Evolutionary conservation across 2,888 invertebrate genomes (phyloP), one percentile per base, ranked within the genome.

Genomic region (Pristionchus fissidentatus): DNA sequence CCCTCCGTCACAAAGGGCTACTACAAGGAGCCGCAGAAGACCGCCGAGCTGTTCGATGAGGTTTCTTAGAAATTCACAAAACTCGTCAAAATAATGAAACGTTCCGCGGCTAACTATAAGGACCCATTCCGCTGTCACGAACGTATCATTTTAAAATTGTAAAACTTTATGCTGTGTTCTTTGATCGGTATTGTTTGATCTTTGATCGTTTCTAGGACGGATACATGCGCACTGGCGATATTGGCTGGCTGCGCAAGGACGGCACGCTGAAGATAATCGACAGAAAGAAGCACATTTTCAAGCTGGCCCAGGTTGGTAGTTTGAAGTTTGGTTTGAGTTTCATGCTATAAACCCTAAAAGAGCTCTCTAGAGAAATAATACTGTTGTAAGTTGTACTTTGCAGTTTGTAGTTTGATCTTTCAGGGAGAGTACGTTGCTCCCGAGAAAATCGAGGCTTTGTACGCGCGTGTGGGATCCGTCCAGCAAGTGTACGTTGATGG

Each of bases 351-450:
- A 49, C 10, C 49, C 8, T 75, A 10, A 8, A 29, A 10, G 49
- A 38, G 7, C 19, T 52, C 5, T 41, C 4, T 73, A 22, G 70
- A 96, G 97, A 92, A 95, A 96, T 32, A 95, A 98, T 88, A 97
- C 97, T 93, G 94, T 95, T 38, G n/a, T n/a, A n/a, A n/a, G 22
- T 49, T 49, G 3, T 19, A 3, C 5, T 0, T 19, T 57, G 57
- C n/a, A 26, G 1, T 57, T 38, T 66, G 62, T 38, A 38, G 35
- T 66, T 38, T 66, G 62, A 66, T 41, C 41, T 32, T 4, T 62
- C 97, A 97, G 86, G 98, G 98, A 87, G 98, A 98, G 94, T 98
- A 98, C 93, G 97, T 99, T 93, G 97, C 98, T 90, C 98, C 98
- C 86, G 98, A 99, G 93, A 98, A 97, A 94, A 97, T 99, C 90